Conservation (phyloP, 2,113 vertebrate species). For the Orthonyx spaldingii region DNA sequence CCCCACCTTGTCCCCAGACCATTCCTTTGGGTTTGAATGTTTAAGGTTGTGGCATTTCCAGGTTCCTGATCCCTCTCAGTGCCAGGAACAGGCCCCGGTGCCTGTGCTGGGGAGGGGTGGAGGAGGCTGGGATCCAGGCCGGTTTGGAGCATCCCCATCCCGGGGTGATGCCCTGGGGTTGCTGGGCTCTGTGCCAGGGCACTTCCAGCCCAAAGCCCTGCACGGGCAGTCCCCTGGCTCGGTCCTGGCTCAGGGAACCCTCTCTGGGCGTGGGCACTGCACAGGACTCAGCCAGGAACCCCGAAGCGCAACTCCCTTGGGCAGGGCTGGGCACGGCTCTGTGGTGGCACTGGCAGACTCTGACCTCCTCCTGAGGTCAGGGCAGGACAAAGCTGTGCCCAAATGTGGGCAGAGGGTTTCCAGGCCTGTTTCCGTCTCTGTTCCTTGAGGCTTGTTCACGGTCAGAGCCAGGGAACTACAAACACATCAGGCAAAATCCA, state of each 20-base stretch:
- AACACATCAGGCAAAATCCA: background rate
- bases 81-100: background rate
- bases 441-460: background rate
- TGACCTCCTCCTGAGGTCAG: background rate
- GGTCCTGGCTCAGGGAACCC: fast-evolving
- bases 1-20: background rate
- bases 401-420: background rate
- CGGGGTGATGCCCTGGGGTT: background rate
- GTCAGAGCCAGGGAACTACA: background rate
- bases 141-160: background rate
- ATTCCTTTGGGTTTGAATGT: fast-evolving
- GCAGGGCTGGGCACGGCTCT: background rate
- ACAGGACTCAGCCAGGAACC: fast-evolving
- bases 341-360: background rate
- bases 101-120: background rate
- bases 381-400: background rate
- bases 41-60: fast-evolving
- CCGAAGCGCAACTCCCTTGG: fast-evolving
- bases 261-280: background rate
- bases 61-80: background rate
- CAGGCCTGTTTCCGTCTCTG: background rate
- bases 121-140: background rate
- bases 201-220: background rate
- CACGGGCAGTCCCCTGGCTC: background rate
- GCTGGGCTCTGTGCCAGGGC: background rate